phyloP scores from a whole-genome alignment of 2,797 vertebrate species.

The Eulemur mongoz region DNA sequence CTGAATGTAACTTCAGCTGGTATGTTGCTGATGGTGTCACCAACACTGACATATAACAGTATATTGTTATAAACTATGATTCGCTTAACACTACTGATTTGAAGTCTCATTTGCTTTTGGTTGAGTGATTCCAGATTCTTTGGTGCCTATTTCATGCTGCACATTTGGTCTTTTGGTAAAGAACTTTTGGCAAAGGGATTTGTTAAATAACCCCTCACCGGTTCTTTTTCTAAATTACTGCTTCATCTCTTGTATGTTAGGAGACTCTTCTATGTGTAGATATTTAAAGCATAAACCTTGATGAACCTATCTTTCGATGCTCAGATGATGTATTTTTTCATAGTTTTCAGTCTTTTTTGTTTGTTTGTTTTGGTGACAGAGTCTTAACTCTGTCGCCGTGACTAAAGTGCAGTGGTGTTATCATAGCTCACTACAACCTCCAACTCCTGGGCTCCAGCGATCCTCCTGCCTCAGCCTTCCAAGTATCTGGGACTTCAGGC shows the following conservation, averaged over 20 bases:
- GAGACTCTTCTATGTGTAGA: not conserved
- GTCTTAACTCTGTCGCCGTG: accelerated
- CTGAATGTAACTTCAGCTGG: not conserved
- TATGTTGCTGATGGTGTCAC: not conserved
- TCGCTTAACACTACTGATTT: not conserved
- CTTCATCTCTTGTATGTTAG: not conserved
- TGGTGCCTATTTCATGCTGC: not conserved
- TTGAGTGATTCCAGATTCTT: not conserved
- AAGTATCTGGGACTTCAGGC: not conserved
- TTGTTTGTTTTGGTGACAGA: not conserved
- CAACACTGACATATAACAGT: not conserved
- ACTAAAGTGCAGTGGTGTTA: not conserved
- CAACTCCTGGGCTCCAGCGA: not conserved
- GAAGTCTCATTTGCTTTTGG: not conserved
- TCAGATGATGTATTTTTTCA: not conserved
- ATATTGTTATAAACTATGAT: not conserved
- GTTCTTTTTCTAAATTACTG: not conserved
- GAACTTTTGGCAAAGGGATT: not conserved
- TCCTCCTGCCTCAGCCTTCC: not conserved
- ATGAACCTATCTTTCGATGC: not conserved
- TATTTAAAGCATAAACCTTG: not conserved
- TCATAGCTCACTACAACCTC: not conserved
- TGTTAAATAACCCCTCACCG: not conserved
- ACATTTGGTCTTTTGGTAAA: not conserved
- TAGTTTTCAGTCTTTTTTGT: not conserved